Evolutionary conservation across 2,113 vertebrate species (phyloP).

Genomic region (Phalacrocorax brasilianus): DNA sequence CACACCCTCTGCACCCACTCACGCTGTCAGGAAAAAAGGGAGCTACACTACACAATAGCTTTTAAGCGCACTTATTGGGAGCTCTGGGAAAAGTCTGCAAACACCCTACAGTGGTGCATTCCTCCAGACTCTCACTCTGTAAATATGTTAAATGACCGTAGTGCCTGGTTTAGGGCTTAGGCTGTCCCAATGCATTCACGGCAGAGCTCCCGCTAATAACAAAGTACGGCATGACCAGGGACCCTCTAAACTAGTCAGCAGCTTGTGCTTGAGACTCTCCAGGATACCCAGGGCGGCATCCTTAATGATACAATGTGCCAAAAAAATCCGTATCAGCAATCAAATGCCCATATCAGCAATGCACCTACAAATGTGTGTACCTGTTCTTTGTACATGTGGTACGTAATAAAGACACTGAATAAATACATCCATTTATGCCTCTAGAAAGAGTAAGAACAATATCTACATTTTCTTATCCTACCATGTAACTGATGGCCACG

Average conservation of each 20-base stretch:
- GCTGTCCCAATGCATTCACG: neutral
- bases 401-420: neutral
- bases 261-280: neutral
- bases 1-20: neutral
- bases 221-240: neutral
- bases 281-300: neutral
- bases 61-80: neutral
- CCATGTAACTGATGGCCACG: rapidly evolving
- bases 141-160: rapidly evolving
- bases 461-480: neutral
- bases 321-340: neutral
- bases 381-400: neutral
- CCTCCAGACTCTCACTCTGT: neutral
- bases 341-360: rapidly evolving
- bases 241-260: neutral
- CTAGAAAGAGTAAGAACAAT: neutral
- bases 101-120: neutral
- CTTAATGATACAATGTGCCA: neutral
- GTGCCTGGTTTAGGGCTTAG: neutral
- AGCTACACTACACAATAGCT: neutral
- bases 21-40: neutral
- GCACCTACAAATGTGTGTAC: neutral
- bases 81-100: neutral
- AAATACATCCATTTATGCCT: neutral
- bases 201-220: neutral